phyloP scores from a whole-genome alignment of 2,113 vertebrate species.

The Agelaius tricolor region DNA sequence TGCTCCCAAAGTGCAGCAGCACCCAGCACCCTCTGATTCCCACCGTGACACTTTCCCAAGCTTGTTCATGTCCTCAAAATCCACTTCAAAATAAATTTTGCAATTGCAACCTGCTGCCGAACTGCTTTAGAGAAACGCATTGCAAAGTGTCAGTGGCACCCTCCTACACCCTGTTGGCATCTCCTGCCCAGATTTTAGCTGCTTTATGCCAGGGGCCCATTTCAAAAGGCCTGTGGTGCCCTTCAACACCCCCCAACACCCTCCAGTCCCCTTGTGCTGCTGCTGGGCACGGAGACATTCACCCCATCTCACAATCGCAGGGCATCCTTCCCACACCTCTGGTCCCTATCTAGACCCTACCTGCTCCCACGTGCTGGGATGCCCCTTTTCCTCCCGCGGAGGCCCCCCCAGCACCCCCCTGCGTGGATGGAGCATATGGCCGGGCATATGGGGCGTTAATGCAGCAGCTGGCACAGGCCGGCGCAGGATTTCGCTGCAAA shows the following conservation, averaged over 20 bases:
- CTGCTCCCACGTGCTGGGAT: neutral
- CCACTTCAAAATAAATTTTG: rapidly evolving
- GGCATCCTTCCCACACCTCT: neutral
- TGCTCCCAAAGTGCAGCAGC: neutral
- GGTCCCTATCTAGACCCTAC: rapidly evolving
- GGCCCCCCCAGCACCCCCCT: rapidly evolving
- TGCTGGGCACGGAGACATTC: rapidly evolving
- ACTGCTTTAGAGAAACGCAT: neutral
- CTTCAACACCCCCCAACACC: rapidly evolving
- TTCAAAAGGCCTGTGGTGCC: neutral
- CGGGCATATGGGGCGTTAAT: neutral
- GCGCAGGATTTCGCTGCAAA: rapidly evolving
- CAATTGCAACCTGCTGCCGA: rapidly evolving
- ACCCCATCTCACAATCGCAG: rapidly evolving
- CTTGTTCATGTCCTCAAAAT: neutral
- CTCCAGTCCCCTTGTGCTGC: neutral
- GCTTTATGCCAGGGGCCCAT: neutral
- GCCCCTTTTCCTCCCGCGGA: neutral
- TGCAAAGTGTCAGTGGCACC: too few species aligned
- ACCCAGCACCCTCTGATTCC: neutral
- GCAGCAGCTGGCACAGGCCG: rapidly evolving
- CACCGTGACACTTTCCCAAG: rapidly evolving
- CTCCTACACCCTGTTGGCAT: neutral
- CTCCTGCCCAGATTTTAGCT: neutral
- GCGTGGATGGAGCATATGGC: neutral